These are phyloP conservation scores for Catalaphyllia jardinei DNA, from an alignment of 64 coral and sea anemone species.

Conservation along the genomic window DNA sequence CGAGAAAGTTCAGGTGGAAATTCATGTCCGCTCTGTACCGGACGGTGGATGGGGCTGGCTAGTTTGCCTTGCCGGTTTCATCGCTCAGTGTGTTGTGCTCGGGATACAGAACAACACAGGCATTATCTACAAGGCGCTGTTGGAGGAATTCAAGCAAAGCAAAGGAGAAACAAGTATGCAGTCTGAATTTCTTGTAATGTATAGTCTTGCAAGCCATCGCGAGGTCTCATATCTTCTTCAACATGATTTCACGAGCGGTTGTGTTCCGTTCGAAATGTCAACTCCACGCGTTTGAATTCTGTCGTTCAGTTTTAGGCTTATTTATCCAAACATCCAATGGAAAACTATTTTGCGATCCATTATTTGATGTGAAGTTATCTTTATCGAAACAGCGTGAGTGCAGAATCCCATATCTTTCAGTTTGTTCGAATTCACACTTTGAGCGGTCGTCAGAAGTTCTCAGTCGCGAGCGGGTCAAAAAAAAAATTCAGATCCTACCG, in stretches of 20 bases:
- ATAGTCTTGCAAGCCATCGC: background rate
- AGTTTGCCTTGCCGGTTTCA: conserved; percentile 74
- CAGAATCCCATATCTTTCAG: background rate
- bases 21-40: conserved; percentile 31
- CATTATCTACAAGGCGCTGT: conserved; percentile 64
- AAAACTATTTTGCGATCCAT: background rate
- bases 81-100: conserved; percentile 66
- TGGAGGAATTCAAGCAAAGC: conserved; percentile 60
- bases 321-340: background rate
- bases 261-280: background rate
- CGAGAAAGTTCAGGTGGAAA: conserved; percentile 6
- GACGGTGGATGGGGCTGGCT: conserved; percentile 90
- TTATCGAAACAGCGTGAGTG: background rate
- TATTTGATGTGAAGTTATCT: background rate
- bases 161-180: conserved; percentile 79
- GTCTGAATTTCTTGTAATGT: background rate
- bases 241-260: background rate
- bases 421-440: background rate
- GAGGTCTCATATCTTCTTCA: background rate
- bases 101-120: conserved; percentile 86
- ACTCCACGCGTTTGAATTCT: background rate
- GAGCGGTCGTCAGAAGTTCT: background rate
- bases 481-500: conserved; percentile 5
- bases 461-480: background rate
- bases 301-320: background rate